These are phyloP conservation scores for Drosophila ezoana DNA, from an alignment of 2,888 invertebrate species.

Conservation along the genomic window DNA sequence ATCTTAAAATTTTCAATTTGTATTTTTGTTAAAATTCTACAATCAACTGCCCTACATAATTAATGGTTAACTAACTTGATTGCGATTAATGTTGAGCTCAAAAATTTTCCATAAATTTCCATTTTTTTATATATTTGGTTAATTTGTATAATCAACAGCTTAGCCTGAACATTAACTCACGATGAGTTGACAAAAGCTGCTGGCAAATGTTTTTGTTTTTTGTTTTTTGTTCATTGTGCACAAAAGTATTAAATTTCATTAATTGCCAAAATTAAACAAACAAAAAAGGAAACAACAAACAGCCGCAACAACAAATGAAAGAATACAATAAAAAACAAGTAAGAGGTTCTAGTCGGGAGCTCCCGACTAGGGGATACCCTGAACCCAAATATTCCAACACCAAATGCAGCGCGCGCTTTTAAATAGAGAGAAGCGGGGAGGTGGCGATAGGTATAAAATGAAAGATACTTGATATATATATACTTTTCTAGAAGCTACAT, in stretches of 20 bases:
- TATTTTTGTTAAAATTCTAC: no score
- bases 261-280: constrained; percentile 73
- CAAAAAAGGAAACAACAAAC: constrained; percentile 19
- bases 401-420: no score
- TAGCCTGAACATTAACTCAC: constrained; percentile 1
- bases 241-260: constrained; percentile 83
- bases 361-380: no score
- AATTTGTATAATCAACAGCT: constrained; percentile 23
- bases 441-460: no score
- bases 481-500: no score
- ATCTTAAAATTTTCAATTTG: no score
- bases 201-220: constrained; percentile 5
- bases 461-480: no score
- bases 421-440: no score
- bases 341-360: no score
- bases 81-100: not conserved
- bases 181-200: constrained; percentile 46
- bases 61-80: no score
- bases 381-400: no score
- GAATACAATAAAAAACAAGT: constrained; percentile 1
- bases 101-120: constrained; percentile 14
- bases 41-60: no score
- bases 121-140: constrained; percentile 16
- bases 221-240: constrained; percentile 37
- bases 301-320: constrained; percentile 28